Conservation (phyloP, 2,888 invertebrate species). For the Colletes collaris region DNA sequence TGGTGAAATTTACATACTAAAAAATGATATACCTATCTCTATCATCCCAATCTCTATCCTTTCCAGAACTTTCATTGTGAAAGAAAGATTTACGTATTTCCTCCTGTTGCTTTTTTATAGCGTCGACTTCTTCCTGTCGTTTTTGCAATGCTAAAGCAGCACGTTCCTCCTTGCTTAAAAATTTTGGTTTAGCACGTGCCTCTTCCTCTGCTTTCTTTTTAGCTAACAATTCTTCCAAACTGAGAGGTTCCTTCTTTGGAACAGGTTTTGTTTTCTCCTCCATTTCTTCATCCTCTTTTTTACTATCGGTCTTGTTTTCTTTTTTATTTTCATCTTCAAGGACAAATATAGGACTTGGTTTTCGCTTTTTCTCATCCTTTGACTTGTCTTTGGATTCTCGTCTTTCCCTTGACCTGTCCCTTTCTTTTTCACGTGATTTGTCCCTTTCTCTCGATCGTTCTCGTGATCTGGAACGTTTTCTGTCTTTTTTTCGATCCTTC, state of each 20-base stretch:
- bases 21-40: constrained; percentile 76
- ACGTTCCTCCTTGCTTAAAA: constrained; percentile 97
- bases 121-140: constrained; percentile 94
- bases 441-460: constrained; percentile 82
- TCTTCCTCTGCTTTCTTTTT: constrained; percentile 98
- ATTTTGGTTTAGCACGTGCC: constrained; percentile 97
- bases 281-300: constrained; percentile 78
- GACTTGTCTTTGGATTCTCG: constrained; percentile 76
- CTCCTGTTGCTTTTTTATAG: constrained; percentile 89
- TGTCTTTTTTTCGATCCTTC: constrained; percentile 74
- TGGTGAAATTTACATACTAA: constrained; percentile 1
- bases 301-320: constrained; percentile 77
- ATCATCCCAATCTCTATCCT: constrained; percentile 83
- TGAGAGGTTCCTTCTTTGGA: constrained; percentile 92
- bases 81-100: constrained; percentile 84
- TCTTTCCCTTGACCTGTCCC: constrained; percentile 70
- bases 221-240: constrained; percentile 96
- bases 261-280: constrained; percentile 69
- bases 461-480: constrained; percentile 72
- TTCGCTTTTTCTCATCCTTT: constrained; percentile 79
- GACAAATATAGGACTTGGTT: constrained; percentile 81
- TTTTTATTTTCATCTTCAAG: constrained; percentile 81
- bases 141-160: constrained; percentile 94
- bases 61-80: constrained; percentile 74
- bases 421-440: constrained; percentile 81